Evolutionary conservation across 2,888 invertebrate genomes (phyloP).

Genomic region (Amphipyra berbera): DNA sequence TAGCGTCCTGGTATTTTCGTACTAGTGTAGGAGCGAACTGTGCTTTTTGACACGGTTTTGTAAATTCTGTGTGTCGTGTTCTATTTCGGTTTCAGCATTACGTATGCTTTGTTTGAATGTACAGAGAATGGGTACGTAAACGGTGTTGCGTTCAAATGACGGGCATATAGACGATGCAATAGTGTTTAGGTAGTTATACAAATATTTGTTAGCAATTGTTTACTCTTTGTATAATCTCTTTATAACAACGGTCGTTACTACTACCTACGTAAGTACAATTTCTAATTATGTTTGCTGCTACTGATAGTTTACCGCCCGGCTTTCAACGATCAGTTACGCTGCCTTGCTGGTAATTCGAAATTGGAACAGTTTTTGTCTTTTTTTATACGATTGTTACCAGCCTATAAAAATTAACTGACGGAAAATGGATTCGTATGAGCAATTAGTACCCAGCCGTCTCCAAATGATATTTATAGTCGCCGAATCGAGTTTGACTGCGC

Average conservation of each 20-base stretch:
- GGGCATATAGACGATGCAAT: background rate
- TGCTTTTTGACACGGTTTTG: constrained; percentile 33
- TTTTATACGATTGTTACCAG: too few relatives aligned
- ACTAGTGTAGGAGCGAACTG: constrained; percentile 17
- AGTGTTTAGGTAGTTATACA: too few relatives aligned
- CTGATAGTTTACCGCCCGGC: too few relatives aligned
- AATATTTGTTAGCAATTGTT: background rate
- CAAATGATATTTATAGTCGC: constrained; percentile 27
- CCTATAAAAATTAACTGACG: background rate
- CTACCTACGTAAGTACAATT: background rate
- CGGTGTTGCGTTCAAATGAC: too few relatives aligned
- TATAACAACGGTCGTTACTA: too few relatives aligned
- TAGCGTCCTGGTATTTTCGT: constrained; percentile 51
- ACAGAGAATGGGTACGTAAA: background rate
- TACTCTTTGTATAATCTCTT: too few relatives aligned
- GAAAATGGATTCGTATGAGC: constrained; percentile 5
- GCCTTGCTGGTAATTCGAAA: too few relatives aligned
- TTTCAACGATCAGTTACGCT: too few relatives aligned
- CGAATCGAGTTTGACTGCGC: constrained; percentile 37
- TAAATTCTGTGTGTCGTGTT: constrained; percentile 22
- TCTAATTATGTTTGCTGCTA: too few relatives aligned
- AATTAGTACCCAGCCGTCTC: constrained; percentile 5
- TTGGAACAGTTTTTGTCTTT: too few relatives aligned
- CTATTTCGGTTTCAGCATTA: constrained; percentile 21
- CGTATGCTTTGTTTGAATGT: constrained; percentile 16